phyloP scores from a whole-genome alignment of 2,797 vertebrate species.

The Labroides dimidiatus region DNA sequence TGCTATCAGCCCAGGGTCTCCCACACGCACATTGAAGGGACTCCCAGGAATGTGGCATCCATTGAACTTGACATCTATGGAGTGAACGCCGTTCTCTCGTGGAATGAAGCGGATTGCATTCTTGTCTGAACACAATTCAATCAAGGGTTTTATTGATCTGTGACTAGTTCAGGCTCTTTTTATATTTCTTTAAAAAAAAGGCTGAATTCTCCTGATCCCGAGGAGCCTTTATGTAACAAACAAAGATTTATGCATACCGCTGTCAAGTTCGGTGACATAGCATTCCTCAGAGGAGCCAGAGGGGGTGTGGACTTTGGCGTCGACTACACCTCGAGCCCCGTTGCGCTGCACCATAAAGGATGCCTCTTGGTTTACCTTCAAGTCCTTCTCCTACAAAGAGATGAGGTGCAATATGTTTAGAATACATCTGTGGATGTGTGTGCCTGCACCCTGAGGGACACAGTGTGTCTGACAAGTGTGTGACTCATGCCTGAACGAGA shows the following conservation, averaged over 20 bases:
- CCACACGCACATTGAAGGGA: conserved; percentile 95
- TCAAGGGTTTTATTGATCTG: not conserved
- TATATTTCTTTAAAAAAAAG: not conserved
- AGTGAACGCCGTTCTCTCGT: conserved; percentile 94
- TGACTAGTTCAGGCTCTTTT: not conserved
- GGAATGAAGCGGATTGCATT: conserved; percentile 95
- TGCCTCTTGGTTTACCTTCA: conserved; percentile 94
- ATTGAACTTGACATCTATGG: conserved; percentile 96
- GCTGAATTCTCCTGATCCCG: not conserved
- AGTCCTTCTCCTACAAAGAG: conserved; percentile 89
- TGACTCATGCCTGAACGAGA: conserved; percentile 69
- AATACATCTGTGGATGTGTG: conserved; percentile 16
- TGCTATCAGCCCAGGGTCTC: conserved; percentile 91
- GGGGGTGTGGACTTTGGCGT: conserved; percentile 94
- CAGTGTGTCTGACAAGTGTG: conserved; percentile 28
- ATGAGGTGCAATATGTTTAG: conserved; percentile 26
- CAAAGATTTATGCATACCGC: conserved; percentile 78
- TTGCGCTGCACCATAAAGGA: conserved; percentile 96
- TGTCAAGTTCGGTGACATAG: conserved; percentile 93
- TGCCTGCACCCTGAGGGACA: conserved; percentile 37
- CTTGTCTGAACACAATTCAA: conserved; percentile 84
- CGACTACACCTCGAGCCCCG: conserved; percentile 90
- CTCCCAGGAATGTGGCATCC: conserved; percentile 96
- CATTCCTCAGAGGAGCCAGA: conserved; percentile 93
- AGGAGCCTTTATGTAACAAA: not conserved